Evolutionary conservation across 2,888 invertebrate species (phyloP).

Genomic region (Lasioglossum marginatum): DNA sequence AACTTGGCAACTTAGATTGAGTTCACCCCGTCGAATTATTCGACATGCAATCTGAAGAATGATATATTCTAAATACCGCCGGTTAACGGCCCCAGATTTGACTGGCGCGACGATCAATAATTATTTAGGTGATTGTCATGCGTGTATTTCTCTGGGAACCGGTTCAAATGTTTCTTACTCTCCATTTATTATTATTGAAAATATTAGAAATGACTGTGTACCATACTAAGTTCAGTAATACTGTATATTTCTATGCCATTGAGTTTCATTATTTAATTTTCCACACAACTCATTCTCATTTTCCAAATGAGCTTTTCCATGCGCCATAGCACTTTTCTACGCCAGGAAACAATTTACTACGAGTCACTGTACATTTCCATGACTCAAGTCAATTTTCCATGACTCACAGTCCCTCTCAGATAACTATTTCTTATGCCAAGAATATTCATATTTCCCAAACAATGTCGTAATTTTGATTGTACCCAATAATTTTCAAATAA

Average conservation of each 20-base stretch:
- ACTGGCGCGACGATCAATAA: not conserved
- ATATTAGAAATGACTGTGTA: not conserved
- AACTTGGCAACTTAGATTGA: slow-evolving; percentile 1
- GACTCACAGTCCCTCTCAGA: not conserved
- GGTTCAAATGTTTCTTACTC: not conserved
- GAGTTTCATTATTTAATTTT: not conserved
- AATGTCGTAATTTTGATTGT: not conserved
- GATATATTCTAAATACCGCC: not conserved
- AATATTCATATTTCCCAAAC: too few species aligned
- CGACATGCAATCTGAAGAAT: not conserved
- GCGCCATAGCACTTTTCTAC: not conserved
- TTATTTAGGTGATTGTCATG: not conserved
- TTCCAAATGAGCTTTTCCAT: not conserved
- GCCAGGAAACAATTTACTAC: not conserved
- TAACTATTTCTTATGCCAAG: not conserved
- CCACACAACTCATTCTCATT: not conserved
- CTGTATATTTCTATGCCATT: not conserved
- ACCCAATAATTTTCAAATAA: not conserved
- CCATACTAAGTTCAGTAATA: not conserved
- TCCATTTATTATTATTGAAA: not conserved
- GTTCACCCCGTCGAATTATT: not conserved
- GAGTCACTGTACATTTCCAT: not conserved
- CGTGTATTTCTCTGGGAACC: not conserved
- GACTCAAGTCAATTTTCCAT: not conserved
- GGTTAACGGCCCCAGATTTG: not conserved